Evolutionary conservation across 2,797 vertebrate species (phyloP), one percentile per base, ranked within the genome.

Genomic region (Diglossa cyanea): DNA sequence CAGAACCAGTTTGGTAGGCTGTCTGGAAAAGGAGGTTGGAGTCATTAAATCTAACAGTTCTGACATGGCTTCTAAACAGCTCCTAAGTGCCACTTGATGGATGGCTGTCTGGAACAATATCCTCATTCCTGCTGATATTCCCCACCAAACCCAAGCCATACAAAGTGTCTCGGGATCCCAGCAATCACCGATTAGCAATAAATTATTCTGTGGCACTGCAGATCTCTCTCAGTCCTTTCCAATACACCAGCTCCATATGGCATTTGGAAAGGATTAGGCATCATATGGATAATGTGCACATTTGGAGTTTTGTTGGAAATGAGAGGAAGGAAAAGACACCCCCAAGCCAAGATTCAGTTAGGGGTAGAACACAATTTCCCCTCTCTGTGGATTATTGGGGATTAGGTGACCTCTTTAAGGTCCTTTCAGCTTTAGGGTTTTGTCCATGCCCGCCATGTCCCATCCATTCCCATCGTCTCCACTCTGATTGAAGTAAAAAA

Each of bases 1-100:
- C 87, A 72, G 63, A 82, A 57, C 39, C 57, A 58, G 45, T 93
- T 86, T 72, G 4, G 2, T 48, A 24, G 17, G 19, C 45, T 88
- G 21, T 48, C 87, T 90, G 79, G 58, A 71, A 74, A 75, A 58
- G 39, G 81, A 50, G 13, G 31, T 11, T 31, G 33, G 28, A 65
- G 24, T 68, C 30, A 62, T 86, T 85, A 94, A 71, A 80, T 70
- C 39, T 25, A 83, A 39, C 61, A 71, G 44, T 65, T 86, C 45
- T 89, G 93, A 85, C 7, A 3, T 28, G 14, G 30, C 42, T 82
- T 74, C 65, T 39, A 45, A 83, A 47, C 57, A 88, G 68, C 61
- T 74, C 66, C 39, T 61, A 84, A 88, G 58, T 51, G 73, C 67
- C 73, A 25, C 39, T 80, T 90, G 82, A 91, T 66, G 72, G 87